These are phyloP conservation scores for Nesometra sesokonis DNA, from an alignment of 35 echinoderm and acorn worm genomes.

Conservation along the genomic window DNA sequence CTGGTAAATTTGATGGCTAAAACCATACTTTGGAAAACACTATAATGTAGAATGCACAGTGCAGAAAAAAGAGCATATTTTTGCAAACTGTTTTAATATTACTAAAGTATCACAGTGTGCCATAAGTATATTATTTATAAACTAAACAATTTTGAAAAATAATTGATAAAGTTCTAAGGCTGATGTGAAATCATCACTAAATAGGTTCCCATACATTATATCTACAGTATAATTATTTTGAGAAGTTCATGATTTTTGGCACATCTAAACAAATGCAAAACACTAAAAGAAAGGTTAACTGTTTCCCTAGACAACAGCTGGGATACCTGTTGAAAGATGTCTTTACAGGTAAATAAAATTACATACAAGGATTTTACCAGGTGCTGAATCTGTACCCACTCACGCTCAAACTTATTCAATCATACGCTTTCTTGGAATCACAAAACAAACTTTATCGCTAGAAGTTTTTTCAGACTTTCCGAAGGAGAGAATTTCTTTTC, in stretches of 20 bases:
- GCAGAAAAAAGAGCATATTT: no score
- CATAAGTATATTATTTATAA: no score
- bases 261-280: not conserved
- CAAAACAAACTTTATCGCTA: not conserved
- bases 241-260: not conserved
- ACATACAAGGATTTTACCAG: not conserved
- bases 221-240: not conserved
- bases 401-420: not conserved
- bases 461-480: not conserved
- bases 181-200: no score
- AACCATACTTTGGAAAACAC: no score
- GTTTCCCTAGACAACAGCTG: not conserved
- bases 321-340: not conserved
- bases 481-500: not conserved
- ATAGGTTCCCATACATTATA: not conserved
- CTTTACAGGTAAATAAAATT: not conserved
- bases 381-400: not conserved
- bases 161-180: no score
- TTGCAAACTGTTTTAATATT: no score
- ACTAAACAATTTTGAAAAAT: no score
- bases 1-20: no score
- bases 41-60: no score
- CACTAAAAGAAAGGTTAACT: no score
- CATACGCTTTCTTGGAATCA: not conserved
- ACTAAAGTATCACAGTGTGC: no score